Evolutionary conservation across 2,113 vertebrate species (phyloP), one percentile per base, ranked within the genome.

Genomic region (Vidua macroura): DNA sequence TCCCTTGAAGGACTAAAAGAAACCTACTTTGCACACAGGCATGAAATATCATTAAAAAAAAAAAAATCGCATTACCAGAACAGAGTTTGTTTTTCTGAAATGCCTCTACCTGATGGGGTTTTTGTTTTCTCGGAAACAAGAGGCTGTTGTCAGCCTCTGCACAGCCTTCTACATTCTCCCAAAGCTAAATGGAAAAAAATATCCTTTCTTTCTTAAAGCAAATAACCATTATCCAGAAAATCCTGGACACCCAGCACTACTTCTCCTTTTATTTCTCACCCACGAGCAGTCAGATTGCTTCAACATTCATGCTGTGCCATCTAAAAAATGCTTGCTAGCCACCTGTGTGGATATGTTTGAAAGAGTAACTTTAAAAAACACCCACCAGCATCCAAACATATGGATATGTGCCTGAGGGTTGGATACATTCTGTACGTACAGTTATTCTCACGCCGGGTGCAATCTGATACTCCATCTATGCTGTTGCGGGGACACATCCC

Each of bases 321-420:
- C 90, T 90, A 90, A 88, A 79, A 94, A 96, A 88, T 2, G 25
- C 76, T 93, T 82, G 83, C 63, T 90, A 93, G 85, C 92, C 94
- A 96, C 94, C 94, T 96, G 86, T 78, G 86, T 90, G 46, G 92
- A 51, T 95, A 92, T 95, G 87, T 96, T 96, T 97, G 92, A 96
- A 92, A 81, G 52, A 93, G 85, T 46, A 95, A 75, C 92, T 94
- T 93, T 93, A 80, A 86, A 95, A 96, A 96, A 96, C 93, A 96
- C 94, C 94, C 94, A 96, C 90, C 83, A 94, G 64, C 91, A 88
- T 93, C 73, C 85, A 93, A 96, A 95, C 93, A 95, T 92, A 96
- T 73, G 88, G 93, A 95, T 96, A 90, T 62, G 51, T 88, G 88
- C 86, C 90, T 92, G 86, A 86, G 46, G 92, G 95, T 84, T 96